Percentiles rank a stretch among this genome's conserved stretches.
phyloP scores from a whole-genome alignment of 1,140 invertebrate genomes.

The Penaeus japonicus region DNA sequence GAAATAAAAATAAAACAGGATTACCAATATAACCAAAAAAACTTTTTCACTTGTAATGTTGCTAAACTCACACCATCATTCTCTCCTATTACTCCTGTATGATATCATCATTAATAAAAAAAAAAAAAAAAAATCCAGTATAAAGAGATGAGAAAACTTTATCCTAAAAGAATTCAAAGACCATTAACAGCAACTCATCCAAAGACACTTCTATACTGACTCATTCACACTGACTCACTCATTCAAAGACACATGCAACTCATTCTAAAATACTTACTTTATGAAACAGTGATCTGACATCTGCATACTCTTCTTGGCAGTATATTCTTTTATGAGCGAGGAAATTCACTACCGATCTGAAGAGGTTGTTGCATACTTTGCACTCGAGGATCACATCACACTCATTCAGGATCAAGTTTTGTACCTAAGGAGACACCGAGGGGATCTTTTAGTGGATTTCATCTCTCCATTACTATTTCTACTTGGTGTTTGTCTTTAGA shows the following conservation, averaged over 20 bases:
- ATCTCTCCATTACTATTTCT: too few relatives aligned
- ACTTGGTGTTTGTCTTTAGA: too few relatives aligned
- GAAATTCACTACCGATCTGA: slow-evolving; percentile 83
- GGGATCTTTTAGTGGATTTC: too few relatives aligned
- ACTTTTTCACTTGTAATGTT: too few relatives aligned
- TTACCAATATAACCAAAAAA: too few relatives aligned
- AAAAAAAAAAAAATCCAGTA: too few relatives aligned
- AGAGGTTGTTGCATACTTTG: slow-evolving; percentile 82
- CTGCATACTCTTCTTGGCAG: slow-evolving; percentile 69
- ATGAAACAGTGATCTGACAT: slow-evolving; percentile 55
- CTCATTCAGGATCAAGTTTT: slow-evolving; percentile 76
- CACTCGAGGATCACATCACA: slow-evolving; percentile 87
- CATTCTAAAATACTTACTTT: slow-evolving; percentile 19
- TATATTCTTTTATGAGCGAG: slow-evolving; percentile 84
- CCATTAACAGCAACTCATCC: background rate
- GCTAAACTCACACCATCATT: too few relatives aligned
- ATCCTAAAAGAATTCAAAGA: background rate
- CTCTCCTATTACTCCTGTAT: too few relatives aligned
- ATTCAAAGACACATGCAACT: background rate
- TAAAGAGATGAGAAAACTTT: background rate
- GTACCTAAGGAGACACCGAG: slow-evolving; percentile 70
- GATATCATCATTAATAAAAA: too few relatives aligned
- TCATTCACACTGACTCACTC: too few relatives aligned
- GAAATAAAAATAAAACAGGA: too few relatives aligned
- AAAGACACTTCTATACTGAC: background rate